Conservation (phyloP, 2,113 vertebrate genomes). For the Campylomormyrus numenius region DNA sequence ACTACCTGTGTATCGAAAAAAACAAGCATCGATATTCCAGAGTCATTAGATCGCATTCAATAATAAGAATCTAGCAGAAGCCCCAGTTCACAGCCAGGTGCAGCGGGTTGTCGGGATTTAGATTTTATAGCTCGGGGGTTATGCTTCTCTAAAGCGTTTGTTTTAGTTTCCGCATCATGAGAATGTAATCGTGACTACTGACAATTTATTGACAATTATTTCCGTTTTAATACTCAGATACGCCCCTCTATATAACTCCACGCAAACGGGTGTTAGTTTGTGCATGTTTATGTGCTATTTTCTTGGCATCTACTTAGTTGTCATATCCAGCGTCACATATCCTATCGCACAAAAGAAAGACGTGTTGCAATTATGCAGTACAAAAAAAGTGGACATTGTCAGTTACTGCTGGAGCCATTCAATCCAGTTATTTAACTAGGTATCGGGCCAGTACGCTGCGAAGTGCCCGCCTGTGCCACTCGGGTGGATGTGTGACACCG, state of each 20-base stretch:
- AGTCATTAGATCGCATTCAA: neutral
- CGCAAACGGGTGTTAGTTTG: neutral
- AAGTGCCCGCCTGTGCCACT: neutral
- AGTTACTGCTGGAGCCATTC: slow-evolving; percentile 4
- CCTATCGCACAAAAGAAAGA: slow-evolving; percentile 7
- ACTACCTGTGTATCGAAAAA: neutral
- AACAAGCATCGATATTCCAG: neutral
- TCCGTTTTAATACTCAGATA: neutral
- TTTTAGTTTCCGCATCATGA: neutral
- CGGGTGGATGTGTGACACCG: neutral
- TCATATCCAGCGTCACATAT: neutral
- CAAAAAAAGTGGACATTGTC: neutral
- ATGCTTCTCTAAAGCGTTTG: neutral
- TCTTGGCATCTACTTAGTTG: neutral
- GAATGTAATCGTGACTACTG: neutral
- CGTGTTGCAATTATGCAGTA: slow-evolving; percentile 11
- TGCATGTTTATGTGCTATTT: neutral
- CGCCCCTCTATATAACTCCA: neutral
- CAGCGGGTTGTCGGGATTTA: neutral
- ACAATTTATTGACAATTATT: slow-evolving; percentile 4
- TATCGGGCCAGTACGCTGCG: slow-evolving; percentile 4
- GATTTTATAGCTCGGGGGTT: neutral
- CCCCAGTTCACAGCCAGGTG: neutral
- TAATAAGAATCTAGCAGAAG: neutral
- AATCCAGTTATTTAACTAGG: slow-evolving; percentile 20